A percentile compares a stretch with the other conserved stretches of the same genome.
Conservation (phyloP, 2,888 invertebrate species). For the Thymelicus sylvestris region DNA sequence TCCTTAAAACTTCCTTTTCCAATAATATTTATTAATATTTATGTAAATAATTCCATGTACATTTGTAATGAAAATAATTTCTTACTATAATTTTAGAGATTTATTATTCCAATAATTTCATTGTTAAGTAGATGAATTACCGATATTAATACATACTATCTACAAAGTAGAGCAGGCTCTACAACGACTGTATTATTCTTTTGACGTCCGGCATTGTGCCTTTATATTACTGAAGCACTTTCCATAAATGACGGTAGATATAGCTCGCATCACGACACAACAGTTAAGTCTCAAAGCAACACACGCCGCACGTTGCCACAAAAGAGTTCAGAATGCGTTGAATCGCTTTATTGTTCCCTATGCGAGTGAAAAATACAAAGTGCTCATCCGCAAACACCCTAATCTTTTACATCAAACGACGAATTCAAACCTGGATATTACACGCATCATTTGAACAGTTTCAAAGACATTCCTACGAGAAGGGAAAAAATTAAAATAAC, state of each 20-base stretch:
- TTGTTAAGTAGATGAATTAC: too few relatives aligned
- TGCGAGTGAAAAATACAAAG: constrained; percentile 70
- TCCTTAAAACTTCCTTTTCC: too few relatives aligned
- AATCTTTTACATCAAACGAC: constrained; percentile 80
- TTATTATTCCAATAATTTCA: too few relatives aligned
- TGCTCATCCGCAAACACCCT: constrained; percentile 70
- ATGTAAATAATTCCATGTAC: too few relatives aligned
- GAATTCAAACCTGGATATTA: constrained; percentile 77
- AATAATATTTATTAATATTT: too few relatives aligned
- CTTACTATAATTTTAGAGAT: too few relatives aligned
- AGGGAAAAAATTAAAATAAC: constrained; percentile 82
- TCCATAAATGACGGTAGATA: constrained; percentile 18
- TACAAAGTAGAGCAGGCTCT: not conserved
- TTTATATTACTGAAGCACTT: constrained; percentile 34
- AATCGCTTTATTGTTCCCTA: constrained; percentile 59
- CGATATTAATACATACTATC: not conserved
- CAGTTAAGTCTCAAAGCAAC: constrained; percentile 35
- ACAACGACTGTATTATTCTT: not conserved
- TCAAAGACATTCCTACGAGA: constrained; percentile 78
- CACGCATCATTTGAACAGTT: constrained; percentile 82
- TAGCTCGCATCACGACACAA: constrained; percentile 25
- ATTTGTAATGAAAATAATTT: too few relatives aligned
- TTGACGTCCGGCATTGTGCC: constrained; percentile 25
- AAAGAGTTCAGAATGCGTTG: constrained; percentile 57
- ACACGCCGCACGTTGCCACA: constrained; percentile 57